These are phyloP conservation scores for Amblyopsis hoosieri DNA, from an alignment of 2,797 vertebrate genomes.

Conservation along the genomic window DNA sequence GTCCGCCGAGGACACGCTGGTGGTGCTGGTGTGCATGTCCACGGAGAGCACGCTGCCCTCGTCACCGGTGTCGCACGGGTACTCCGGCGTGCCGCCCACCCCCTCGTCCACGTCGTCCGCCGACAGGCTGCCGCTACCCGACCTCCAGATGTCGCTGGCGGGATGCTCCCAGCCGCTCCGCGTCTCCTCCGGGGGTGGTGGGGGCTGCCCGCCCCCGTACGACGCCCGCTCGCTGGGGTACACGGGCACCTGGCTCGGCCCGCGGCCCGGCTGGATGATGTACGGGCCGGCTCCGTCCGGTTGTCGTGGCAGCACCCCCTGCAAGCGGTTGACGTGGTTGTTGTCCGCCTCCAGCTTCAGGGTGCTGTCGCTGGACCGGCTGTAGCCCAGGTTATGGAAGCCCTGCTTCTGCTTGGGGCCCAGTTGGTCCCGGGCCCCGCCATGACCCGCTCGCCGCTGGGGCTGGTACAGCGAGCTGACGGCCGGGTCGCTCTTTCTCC, in stretches of 20 bases:
- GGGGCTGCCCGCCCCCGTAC: conserved; percentile 10
- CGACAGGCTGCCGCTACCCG: conserved; percentile 37
- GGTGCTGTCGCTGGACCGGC: conserved; percentile 63
- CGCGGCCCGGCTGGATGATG: conserved; percentile 72
- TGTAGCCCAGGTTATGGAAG: conserved; percentile 79
- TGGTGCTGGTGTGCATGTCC: conserved; percentile 79
- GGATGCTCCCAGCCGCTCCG: conserved; percentile 47
- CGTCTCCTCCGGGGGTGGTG: conserved; percentile 9
- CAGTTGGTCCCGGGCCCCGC: background rate
- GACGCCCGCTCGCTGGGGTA: conserved; percentile 52
- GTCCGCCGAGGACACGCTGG: conserved; percentile 78
- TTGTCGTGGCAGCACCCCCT: conserved; percentile 31
- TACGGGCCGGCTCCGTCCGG: conserved; percentile 53
- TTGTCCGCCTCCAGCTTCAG: conserved; percentile 78
- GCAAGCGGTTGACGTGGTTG: conserved; percentile 79
- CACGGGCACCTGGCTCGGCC: conserved; percentile 59
- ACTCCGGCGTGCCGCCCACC: conserved; percentile 65
- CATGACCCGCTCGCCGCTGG: conserved; percentile 42
- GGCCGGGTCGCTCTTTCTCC: conserved; percentile 62
- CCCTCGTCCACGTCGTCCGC: conserved; percentile 69
- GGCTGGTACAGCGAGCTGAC: conserved; percentile 71
- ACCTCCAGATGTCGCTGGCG: conserved; percentile 6
- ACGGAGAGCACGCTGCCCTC: conserved; percentile 74
- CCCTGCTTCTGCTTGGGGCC: conserved; percentile 70
- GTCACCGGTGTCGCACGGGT: conserved; percentile 74